Conservation (phyloP, 2,888 invertebrate genomes). For the Cephus rjabovi region DNA sequence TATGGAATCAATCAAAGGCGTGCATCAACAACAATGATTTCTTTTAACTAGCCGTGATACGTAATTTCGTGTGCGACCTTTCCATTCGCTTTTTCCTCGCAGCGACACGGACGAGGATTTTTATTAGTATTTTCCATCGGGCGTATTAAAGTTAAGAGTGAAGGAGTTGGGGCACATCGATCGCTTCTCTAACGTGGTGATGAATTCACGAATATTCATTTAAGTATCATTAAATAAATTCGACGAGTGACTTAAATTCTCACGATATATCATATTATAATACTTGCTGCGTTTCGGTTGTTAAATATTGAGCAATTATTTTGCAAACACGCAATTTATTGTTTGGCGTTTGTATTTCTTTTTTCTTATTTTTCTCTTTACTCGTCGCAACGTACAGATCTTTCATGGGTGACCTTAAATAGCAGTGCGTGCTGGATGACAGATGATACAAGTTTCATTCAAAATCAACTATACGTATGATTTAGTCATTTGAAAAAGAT, state of each 20-base stretch:
- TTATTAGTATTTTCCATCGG: not conserved
- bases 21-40: conserved; percentile 20
- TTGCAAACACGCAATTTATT: conserved; percentile 15
- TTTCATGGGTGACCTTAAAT: conserved; percentile 9
- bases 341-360: conserved; percentile 7
- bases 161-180: conserved; percentile 3
- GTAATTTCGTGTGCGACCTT: conserved; percentile 10
- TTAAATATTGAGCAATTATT: conserved; percentile 24
- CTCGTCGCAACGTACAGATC: conserved; percentile 13
- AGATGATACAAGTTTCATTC: conserved; percentile 8
- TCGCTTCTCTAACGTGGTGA: conserved; percentile 8
- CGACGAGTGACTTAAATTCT: conserved; percentile 17
- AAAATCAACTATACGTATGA: not conserved
- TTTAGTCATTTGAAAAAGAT: not conserved
- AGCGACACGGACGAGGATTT: not conserved
- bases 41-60: conserved; percentile 15
- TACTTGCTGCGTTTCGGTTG: conserved; percentile 27
- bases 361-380: not conserved
- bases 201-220: conserved; percentile 14
- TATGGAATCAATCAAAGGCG: conserved; percentile 15
- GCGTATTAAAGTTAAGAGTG: conserved; percentile 6
- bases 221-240: conserved; percentile 18
- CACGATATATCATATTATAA: conserved; percentile 17
- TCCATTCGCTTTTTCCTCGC: not conserved
- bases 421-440: conserved; percentile 14